These are phyloP conservation scores for Sternarchorhynchus goeldii DNA, from an alignment of 2,797 vertebrate species.

Conservation along the genomic window DNA sequence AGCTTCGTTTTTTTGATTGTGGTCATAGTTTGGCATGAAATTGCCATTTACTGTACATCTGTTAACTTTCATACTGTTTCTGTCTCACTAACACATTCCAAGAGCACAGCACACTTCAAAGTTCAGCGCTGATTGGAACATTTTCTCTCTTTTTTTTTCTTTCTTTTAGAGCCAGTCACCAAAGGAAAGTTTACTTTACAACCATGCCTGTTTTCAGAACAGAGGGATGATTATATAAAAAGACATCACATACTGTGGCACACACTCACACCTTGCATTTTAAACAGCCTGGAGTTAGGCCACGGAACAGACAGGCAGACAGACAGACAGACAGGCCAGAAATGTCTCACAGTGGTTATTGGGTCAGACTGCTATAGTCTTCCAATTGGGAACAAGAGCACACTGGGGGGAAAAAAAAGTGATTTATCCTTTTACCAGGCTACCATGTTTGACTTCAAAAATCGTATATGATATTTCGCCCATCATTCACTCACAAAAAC, in stretches of 20 bases:
- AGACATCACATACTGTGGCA: neutral
- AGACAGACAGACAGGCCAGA: neutral
- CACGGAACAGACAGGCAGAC: conserved; percentile 10
- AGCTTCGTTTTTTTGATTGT: neutral
- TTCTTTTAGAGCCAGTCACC: neutral
- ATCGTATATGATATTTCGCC: too few species aligned
- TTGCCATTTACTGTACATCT: conserved; percentile 20
- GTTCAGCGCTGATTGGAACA: conserved; percentile 18
- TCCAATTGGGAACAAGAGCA: conserved; percentile 16
- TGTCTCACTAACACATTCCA: neutral
- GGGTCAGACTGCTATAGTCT: conserved; percentile 14
- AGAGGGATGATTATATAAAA: conserved; percentile 26
- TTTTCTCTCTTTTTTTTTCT: conserved; percentile 10
- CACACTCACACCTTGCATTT: conserved; percentile 16
- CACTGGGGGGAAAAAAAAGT: conserved; percentile 21
- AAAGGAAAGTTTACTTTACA: conserved; percentile 9
- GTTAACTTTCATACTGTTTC: conserved; percentile 25
- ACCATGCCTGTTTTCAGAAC: conserved; percentile 21
- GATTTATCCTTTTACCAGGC: conserved; percentile 6
- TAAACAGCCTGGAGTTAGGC: conserved; percentile 16
- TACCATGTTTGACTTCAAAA: neutral
- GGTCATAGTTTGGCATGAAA: conserved; percentile 17
- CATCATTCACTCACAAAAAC: conserved; percentile 22
- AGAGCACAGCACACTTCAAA: conserved; percentile 6
- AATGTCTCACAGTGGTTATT: conserved; percentile 1